Evolutionary conservation across 2,113 vertebrate species (phyloP).

Genomic region (Fregata magnificens): DNA sequence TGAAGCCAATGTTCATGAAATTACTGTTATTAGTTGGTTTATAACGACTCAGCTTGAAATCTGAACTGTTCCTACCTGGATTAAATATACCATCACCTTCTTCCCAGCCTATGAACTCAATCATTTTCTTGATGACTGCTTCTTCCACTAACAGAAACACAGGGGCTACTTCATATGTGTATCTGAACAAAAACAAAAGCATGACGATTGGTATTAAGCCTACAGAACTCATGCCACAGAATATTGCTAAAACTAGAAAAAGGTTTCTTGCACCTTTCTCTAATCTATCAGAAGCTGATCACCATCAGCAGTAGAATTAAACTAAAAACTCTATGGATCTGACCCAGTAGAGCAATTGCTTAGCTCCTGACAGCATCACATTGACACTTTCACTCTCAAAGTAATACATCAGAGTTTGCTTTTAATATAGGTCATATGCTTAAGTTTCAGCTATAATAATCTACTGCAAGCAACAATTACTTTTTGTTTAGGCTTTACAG

Average conservation of each 20-base stretch:
- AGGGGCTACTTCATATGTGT: slow-evolving; percentile 88
- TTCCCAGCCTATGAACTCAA: slow-evolving; percentile 84
- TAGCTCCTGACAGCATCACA: not conserved
- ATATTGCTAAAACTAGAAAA: not conserved
- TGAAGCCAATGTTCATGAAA: not conserved
- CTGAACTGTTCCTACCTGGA: slow-evolving; percentile 75
- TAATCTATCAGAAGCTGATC: not conserved
- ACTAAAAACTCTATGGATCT: not conserved
- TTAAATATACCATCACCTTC: slow-evolving; percentile 90
- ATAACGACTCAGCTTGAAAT: not conserved
- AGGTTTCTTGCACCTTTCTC: not conserved
- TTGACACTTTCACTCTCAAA: not conserved
- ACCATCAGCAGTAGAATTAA: not conserved
- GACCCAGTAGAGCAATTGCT: not conserved
- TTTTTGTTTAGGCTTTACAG: not conserved
- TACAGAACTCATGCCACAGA: not conserved
- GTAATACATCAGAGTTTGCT: not conserved
- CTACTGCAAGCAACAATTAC: not conserved
- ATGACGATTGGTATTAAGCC: not conserved
- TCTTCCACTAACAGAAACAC: slow-evolving; percentile 88
- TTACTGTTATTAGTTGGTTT: not conserved
- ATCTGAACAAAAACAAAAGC: slow-evolving; percentile 73
- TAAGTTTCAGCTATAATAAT: not conserved
- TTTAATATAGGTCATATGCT: not conserved
- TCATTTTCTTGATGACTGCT: slow-evolving; percentile 85